phyloP scores from a whole-genome alignment of 2,888 invertebrate species.

The Tryphoninae sp. region DNA sequence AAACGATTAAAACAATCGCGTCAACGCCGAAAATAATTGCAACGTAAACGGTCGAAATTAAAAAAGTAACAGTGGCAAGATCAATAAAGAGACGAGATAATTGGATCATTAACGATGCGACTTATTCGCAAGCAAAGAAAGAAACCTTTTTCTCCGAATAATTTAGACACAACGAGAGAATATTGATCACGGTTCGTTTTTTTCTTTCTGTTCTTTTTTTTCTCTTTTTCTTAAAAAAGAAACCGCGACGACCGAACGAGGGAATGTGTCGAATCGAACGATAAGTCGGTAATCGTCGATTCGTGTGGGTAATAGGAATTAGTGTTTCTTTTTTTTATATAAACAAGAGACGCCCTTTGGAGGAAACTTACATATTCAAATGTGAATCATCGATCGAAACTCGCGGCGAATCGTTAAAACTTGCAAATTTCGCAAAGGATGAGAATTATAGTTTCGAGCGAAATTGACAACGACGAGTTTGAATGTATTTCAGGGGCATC shows the following conservation, averaged over 20 bases:
- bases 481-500: constrained; percentile 30
- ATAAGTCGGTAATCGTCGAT: neutral
- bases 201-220: constrained; percentile 7
- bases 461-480: constrained; percentile 73
- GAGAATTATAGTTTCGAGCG: constrained; percentile 11
- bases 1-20: constrained; percentile 58
- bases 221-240: neutral
- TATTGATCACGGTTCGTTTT: constrained; percentile 15
- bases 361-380: constrained; percentile 81
- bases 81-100: neutral
- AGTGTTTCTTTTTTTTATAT: constrained; percentile 16
- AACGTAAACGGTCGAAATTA: constrained; percentile 48
- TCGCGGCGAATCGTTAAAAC: constrained; percentile 74
- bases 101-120: neutral
- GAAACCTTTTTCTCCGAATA: neutral
- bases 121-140: too few species aligned
- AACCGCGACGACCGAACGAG: neutral
- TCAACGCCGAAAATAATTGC: constrained; percentile 65
- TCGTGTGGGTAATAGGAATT: constrained; percentile 23
- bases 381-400: constrained; percentile 28
- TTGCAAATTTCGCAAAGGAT: constrained; percentile 63
- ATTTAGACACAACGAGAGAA: neutral
- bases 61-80: constrained; percentile 28
- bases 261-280: neutral
- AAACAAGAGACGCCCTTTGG: constrained; percentile 67